These are phyloP conservation scores for Leptinotarsa peninsularis DNA, from an alignment of 2,888 invertebrate genomes.

Conservation along the genomic window DNA sequence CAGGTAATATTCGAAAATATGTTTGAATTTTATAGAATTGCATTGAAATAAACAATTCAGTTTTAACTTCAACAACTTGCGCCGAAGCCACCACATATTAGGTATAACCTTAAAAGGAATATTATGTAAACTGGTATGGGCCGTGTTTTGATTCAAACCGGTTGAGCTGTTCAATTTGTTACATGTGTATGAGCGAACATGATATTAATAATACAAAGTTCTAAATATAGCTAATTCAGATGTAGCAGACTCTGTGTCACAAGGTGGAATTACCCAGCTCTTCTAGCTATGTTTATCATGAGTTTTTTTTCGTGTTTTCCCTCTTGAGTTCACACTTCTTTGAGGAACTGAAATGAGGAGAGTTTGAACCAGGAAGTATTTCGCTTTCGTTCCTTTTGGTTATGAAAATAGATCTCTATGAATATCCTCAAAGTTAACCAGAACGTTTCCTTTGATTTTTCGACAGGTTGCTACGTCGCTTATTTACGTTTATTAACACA, in stretches of 20 bases:
- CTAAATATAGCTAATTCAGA: slow-evolving; percentile 32
- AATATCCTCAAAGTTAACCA: not conserved
- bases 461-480: not conserved
- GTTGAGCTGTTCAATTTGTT: slow-evolving; percentile 24
- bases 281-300: not conserved
- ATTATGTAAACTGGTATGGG: slow-evolving; percentile 44
- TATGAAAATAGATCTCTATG: slow-evolving; percentile 9
- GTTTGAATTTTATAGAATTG: not conserved
- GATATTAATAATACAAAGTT: slow-evolving; percentile 29
- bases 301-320: not conserved
- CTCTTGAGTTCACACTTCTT: not conserved
- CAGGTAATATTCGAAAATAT: slow-evolving; percentile 64
- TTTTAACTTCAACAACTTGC: slow-evolving; percentile 18
- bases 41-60: slow-evolving; percentile 11
- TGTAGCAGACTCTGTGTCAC: slow-evolving; percentile 22
- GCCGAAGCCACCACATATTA: not conserved
- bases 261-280: slow-evolving; percentile 17
- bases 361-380: slow-evolving; percentile 2
- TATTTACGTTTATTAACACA: slow-evolving; percentile 3
- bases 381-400: not conserved
- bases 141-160: slow-evolving; percentile 35
- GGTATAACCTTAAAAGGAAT: slow-evolving; percentile 46
- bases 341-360: not conserved
- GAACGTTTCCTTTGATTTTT: not conserved
- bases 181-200: slow-evolving; percentile 36